Evolutionary conservation across 2,888 invertebrate species (phyloP).

Genomic region (Folsomia candida): DNA sequence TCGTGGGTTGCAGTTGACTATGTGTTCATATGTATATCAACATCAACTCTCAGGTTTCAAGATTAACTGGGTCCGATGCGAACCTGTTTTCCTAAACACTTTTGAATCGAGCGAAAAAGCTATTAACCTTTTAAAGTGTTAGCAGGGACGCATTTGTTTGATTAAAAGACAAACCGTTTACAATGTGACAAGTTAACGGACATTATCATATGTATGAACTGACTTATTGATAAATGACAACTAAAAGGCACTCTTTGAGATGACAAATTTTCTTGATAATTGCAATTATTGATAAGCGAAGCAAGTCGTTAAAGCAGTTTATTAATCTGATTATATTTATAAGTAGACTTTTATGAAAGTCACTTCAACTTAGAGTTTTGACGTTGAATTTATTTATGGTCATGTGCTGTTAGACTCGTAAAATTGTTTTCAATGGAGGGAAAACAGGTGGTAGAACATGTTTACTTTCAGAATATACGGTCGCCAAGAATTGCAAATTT

Average conservation of each 20-base stretch:
- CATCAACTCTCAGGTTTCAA: neutral
- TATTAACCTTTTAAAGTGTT: neutral
- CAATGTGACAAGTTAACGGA: neutral
- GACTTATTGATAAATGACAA: neutral
- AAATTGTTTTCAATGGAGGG: neutral
- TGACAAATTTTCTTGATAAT: neutral
- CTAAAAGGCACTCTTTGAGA: neutral
- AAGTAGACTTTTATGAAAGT: too few relatives aligned
- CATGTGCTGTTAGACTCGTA: neutral
- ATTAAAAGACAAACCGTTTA: neutral
- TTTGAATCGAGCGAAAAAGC: neutral
- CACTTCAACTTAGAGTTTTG: neutral
- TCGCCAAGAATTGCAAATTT: neutral
- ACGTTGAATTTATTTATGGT: neutral
- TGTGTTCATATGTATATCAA: too few relatives aligned
- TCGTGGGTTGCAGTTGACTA: too few relatives aligned
- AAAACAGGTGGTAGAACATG: neutral
- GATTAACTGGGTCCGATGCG: neutral
- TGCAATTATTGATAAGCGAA: neutral
- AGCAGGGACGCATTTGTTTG: neutral
- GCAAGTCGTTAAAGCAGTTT: neutral
- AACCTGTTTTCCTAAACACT: neutral
- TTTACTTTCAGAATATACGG: neutral
- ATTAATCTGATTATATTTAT: neutral
- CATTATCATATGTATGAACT: neutral